Base-by-base conservation (phyloP, 2,113 vertebrate genomes). In the Hepsetus odoe region DNA sequence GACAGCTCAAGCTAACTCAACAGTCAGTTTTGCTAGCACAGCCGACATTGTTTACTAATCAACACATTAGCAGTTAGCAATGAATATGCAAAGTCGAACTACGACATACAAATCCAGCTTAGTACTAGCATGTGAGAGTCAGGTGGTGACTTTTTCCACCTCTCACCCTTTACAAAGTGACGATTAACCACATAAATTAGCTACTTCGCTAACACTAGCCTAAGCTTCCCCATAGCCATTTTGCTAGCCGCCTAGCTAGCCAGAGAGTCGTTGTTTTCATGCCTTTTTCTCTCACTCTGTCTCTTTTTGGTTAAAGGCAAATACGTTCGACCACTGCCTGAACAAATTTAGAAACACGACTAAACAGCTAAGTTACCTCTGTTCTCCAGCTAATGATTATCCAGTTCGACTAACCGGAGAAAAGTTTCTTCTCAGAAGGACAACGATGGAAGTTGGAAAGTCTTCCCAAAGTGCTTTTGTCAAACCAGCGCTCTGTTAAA, bases 381-480 rank as follows among this genome's bases (percentile, higher is more conserved):
- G 20, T 78, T 46, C 76, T 46, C 24, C 46, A 62, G 16, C 74
- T 35, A 44, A 35, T 70, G 35, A 58, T 64, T 28, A 66, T 35
- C 13, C 49, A 83, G 81, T 72, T 66, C 76, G 22, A 64, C 79
- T 75, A 72, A 70, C 73, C 76, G 49, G 64, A 42, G 26, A 33
- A 30, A 73, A 78, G 32, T 79, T 71, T 44, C 49, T 28, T 58
- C 66, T 28, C 28, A 62, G 14, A 55, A 14, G 42, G 33, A 14
- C 33, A 77, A 75, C 76, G 74, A 38, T 74, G 14, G 13, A 64
- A 74, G 67, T 32, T 26, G 22, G 24, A 75, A 12, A 28, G 20
- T 7, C 10, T 12, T 14, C 44, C 42, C 5, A 3, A 38, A n/a
- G 32, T 65, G n/a, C n/a, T 20, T 58, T 33, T 26, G n/a, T 0